These are phyloP conservation scores for Drosophila pseudotalamancana DNA, from an alignment of 2,888 invertebrate species.

Conservation along the genomic window DNA sequence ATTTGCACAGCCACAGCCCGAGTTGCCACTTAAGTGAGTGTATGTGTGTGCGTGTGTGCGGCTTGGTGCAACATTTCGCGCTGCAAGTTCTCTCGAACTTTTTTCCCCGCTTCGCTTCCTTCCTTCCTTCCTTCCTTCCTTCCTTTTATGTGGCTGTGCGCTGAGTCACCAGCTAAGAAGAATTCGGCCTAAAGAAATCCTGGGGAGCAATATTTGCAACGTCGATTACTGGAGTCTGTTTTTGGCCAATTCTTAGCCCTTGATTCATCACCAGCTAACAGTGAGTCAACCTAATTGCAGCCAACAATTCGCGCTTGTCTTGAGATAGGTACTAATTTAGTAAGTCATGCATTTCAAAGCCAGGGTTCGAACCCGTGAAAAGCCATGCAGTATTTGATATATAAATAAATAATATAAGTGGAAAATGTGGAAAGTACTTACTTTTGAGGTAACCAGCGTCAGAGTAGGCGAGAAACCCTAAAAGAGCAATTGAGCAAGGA, in stretches of 20 bases:
- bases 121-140: conserved; percentile 22
- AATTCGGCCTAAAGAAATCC: conserved; percentile 11
- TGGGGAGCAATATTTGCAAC: conserved; percentile 6
- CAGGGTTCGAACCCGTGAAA: neutral
- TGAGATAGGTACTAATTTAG: neutral
- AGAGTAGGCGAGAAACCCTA: conserved; percentile 91
- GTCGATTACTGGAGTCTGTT: neutral
- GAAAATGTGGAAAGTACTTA: conserved; percentile 85
- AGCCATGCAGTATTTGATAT: conserved; percentile 30
- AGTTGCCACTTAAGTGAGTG: conserved; percentile 8
- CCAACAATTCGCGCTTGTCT: conserved; percentile 10
- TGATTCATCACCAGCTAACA: conserved; percentile 9
- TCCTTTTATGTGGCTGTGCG: conserved; percentile 61
- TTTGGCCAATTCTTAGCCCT: conserved; percentile 3
- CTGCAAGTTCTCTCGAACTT: conserved; percentile 42
- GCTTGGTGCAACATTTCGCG: conserved; percentile 67
- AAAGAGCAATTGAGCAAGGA: neutral
- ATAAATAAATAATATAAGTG: neutral
- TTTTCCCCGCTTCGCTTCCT: conserved; percentile 9
- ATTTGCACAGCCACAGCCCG: conserved; percentile 33
- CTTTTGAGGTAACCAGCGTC: conserved; percentile 92
- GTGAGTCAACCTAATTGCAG: conserved; percentile 46
- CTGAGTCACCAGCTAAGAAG: conserved; percentile 62
- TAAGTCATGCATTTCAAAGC: conserved; percentile 32
- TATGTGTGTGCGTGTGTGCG: conserved; percentile 10